These are phyloP conservation scores for Scomber colias DNA, from an alignment of 2,113 vertebrate genomes.

Conservation along the genomic window DNA sequence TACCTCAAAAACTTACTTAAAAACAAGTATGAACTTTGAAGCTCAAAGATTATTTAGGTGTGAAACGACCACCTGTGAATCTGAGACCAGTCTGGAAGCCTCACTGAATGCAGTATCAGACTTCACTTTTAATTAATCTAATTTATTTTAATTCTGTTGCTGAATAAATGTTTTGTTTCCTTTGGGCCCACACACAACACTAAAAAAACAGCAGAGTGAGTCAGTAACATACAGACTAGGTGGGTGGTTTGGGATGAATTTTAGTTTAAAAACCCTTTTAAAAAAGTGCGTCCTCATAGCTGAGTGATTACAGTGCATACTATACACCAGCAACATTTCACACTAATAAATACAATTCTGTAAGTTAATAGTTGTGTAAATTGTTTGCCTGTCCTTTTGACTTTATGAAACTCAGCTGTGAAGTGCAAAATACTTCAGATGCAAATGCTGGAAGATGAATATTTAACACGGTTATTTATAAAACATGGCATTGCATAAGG, in stretches of 20 bases:
- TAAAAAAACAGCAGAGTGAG: not conserved
- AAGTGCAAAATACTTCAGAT: constrained; percentile 62
- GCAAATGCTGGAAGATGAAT: constrained; percentile 76
- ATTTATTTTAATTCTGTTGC: not conserved
- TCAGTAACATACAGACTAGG: not conserved
- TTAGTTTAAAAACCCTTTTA: not conserved
- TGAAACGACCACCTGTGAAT: too few species aligned
- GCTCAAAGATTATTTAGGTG: too few species aligned
- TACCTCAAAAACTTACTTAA: too few species aligned
- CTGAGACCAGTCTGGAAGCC: too few species aligned
- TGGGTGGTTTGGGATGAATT: not conserved
- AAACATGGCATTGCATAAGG: constrained; percentile 55
- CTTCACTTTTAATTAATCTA: too few species aligned
- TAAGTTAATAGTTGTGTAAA: constrained; percentile 2
- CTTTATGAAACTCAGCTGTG: constrained; percentile 54
- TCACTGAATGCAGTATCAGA: too few species aligned
- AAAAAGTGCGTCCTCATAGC: not conserved
- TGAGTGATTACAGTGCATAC: too few species aligned
- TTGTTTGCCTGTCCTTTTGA: constrained; percentile 63
- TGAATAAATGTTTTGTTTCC: not conserved
- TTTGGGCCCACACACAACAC: not conserved
- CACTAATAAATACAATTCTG: not conserved
- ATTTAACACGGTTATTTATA: constrained; percentile 77
- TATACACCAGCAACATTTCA: not conserved
- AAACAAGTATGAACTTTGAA: too few species aligned